A percentile compares a stretch with the other conserved stretches of the same genome.
Conservation (phyloP, 1,140 invertebrate species). For the Ostrea edulis region DNA sequence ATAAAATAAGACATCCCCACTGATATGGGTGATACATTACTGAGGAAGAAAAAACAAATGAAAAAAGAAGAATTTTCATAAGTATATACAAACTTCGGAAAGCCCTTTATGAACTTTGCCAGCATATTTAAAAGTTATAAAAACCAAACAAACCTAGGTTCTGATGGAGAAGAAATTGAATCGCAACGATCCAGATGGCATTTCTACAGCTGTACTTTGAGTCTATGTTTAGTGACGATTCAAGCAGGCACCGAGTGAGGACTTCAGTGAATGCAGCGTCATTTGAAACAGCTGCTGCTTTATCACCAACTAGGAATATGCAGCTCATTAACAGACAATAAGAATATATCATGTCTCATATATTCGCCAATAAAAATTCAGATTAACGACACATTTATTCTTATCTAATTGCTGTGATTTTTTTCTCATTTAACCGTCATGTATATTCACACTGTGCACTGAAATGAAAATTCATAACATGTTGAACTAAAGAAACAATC, state of each 20-base stretch:
- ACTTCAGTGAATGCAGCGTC: not conserved
- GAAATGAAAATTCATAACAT: too few relatives aligned
- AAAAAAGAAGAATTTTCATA: too few relatives aligned
- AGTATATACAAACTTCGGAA: too few relatives aligned
- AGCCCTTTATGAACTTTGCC: too few relatives aligned
- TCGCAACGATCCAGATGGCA: not conserved
- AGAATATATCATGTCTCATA: not conserved
- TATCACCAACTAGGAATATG: not conserved
- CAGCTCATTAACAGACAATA: not conserved
- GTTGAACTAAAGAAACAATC: too few relatives aligned
- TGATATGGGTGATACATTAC: too few relatives aligned
- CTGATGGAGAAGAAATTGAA: not conserved
- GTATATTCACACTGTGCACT: too few relatives aligned
- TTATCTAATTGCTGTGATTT: too few relatives aligned
- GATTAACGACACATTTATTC: too few relatives aligned
- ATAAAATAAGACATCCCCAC: too few relatives aligned
- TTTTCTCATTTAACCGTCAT: too few relatives aligned
- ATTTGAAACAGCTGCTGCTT: not conserved
- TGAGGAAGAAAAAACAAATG: too few relatives aligned
- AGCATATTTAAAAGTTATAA: not conserved
- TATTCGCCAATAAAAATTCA: not conserved
- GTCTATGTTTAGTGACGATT: not conserved
- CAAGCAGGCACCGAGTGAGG: not conserved
- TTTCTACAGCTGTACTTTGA: not conserved
- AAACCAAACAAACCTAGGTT: conserved; percentile 6